Conservation (phyloP, 2,113 vertebrate genomes). For the Cyanoderma ruficeps region DNA sequence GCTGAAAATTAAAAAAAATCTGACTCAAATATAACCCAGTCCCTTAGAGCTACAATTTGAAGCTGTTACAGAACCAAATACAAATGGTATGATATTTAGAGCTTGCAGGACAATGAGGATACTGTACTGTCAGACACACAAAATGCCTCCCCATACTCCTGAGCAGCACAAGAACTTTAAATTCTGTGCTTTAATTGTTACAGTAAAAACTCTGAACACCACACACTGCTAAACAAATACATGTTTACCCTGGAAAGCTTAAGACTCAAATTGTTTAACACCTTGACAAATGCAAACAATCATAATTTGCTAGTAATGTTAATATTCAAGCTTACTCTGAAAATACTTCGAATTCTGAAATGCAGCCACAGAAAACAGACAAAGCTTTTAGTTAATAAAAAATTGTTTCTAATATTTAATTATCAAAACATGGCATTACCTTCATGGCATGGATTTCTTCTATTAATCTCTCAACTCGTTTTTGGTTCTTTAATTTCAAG, state of each 20-base stretch:
- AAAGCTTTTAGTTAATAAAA: not conserved
- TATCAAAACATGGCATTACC: conserved; percentile 53
- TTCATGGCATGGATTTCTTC: conserved; percentile 93
- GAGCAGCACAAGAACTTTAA: not conserved
- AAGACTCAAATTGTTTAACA: conserved; percentile 39
- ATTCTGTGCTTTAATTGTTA: not conserved
- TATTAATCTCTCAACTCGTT: conserved; percentile 83
- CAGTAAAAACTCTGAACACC: not conserved
- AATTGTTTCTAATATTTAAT: not conserved
- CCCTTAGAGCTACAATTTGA: conserved; percentile 21
- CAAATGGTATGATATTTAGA: conserved; percentile 35
- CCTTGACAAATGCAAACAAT: conserved; percentile 1
- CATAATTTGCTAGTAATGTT: not conserved
- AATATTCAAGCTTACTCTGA: not conserved
- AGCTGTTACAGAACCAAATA: conserved; percentile 25
- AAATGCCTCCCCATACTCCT: not conserved
- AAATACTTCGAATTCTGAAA: not conserved
- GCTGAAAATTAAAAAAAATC: not conserved
- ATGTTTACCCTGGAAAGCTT: conserved; percentile 44
- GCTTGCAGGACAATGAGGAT: conserved; percentile 11
- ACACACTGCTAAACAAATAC: conserved; percentile 15
- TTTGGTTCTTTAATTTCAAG: conserved; percentile 83
- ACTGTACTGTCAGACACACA: conserved; percentile 19
- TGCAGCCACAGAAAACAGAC: not conserved
- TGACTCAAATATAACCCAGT: not conserved